phyloP scores from a whole-genome alignment of 2,113 vertebrate species.

The Rhinopomastus cyanomelas region DNA sequence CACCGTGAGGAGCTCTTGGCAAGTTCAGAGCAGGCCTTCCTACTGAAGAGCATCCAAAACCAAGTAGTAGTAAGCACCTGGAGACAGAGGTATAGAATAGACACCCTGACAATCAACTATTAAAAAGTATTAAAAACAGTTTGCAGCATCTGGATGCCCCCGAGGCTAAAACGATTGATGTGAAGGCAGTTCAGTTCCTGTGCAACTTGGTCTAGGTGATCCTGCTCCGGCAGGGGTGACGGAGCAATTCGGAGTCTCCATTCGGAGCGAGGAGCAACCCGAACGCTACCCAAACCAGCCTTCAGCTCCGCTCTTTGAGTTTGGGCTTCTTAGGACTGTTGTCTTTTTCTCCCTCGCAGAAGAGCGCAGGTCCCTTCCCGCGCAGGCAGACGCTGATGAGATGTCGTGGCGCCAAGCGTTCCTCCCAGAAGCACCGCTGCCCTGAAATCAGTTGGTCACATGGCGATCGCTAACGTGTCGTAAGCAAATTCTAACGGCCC shows the following conservation, averaged over 20 bases:
- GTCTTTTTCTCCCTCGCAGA: not conserved
- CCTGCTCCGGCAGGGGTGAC: too few species aligned
- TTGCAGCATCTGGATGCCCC: not conserved
- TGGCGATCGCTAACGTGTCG: conserved; percentile 62
- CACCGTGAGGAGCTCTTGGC: not conserved
- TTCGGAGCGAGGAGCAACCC: conserved; percentile 53
- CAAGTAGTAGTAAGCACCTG: not conserved
- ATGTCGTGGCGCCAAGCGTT: not conserved
- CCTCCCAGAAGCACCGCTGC: conserved; percentile 36
- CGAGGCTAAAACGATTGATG: not conserved
- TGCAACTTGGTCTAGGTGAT: too few species aligned
- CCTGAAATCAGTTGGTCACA: conserved; percentile 58
- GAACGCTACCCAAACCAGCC: conserved; percentile 1
- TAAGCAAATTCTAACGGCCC: conserved; percentile 70
- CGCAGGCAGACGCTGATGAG: not conserved
- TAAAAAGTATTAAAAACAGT: not conserved
- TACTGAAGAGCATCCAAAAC: not conserved
- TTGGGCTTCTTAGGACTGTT: not conserved
- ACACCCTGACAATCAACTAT: not conserved
- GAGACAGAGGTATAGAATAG: not conserved
- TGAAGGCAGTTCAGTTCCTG: not conserved
- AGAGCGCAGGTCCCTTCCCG: not conserved
- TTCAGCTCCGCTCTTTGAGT: conserved; percentile 34
- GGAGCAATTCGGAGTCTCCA: too few species aligned
- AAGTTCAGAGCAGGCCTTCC: not conserved